A percentile compares a stretch with the other conserved stretches of the same genome.
Evolutionary conservation across 2,113 vertebrate genomes (phyloP).

Genomic region (Pseudorhombus dupliciocellatus): DNA sequence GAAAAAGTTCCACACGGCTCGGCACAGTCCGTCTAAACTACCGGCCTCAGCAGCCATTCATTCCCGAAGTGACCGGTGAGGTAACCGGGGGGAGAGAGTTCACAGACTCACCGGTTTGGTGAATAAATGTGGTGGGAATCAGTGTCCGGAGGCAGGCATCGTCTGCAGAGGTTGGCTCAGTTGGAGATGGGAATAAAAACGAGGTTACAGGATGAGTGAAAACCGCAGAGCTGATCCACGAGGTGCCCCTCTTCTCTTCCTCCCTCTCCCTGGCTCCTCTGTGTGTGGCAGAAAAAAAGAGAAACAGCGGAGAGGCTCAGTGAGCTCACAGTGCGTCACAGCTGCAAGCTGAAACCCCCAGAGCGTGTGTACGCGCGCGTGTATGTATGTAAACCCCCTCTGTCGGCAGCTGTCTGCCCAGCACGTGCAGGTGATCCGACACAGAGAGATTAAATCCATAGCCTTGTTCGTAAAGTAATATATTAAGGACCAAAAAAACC

Average conservation of each 20-base stretch:
- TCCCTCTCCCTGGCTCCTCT: constrained; percentile 1
- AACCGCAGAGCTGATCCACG: constrained; percentile 66
- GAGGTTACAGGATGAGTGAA: constrained; percentile 17
- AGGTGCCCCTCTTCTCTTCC: constrained; percentile 26
- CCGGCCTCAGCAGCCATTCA: constrained; percentile 42
- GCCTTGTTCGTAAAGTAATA: too few species aligned
- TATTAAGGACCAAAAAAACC: too few species aligned
- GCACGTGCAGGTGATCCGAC: neutral
- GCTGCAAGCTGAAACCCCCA: constrained; percentile 65
- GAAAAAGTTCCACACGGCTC: constrained; percentile 6
- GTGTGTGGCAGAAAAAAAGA: constrained; percentile 29
- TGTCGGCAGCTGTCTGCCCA: constrained; percentile 10
- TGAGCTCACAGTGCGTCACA: constrained; percentile 75
- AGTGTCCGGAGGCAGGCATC: constrained; percentile 54
- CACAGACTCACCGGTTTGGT: constrained; percentile 74
- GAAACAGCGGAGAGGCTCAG: constrained; percentile 55
- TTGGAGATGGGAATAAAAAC: constrained; percentile 19
- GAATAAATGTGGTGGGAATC: constrained; percentile 52
- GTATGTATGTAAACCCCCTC: constrained; percentile 11
- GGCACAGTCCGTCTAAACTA: constrained; percentile 27
- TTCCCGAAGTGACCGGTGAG: constrained; percentile 2
- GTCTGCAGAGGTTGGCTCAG: constrained; percentile 5
- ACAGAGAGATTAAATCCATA: neutral
- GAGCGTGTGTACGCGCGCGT: neutral
- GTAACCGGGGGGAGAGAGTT: constrained; percentile 13